These are phyloP conservation scores for Styela plicata DNA, from an alignment of 23 tunicate species.

Conservation along the genomic window DNA sequence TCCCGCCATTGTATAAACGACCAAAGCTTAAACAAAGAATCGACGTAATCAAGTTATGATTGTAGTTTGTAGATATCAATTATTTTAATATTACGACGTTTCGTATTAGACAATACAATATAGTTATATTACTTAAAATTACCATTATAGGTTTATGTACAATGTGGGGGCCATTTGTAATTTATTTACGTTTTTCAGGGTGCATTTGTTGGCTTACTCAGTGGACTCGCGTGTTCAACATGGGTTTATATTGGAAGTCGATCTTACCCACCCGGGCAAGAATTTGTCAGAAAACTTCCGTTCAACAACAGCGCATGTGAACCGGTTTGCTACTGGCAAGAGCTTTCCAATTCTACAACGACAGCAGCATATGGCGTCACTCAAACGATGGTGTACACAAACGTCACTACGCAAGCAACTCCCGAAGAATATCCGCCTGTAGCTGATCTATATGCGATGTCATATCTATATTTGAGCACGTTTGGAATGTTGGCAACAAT, in stretches of 20 bases:
- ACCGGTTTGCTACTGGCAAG: constrained; percentile 15
- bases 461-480: constrained; percentile 49
- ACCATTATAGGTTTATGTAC: too few relatives aligned
- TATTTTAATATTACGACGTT: too few relatives aligned
- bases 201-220: constrained; percentile 38
- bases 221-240: constrained; percentile 11
- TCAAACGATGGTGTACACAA: constrained; percentile 14
- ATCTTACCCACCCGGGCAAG: constrained; percentile 31
- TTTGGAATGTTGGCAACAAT: constrained; percentile 52
- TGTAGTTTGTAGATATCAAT: too few relatives aligned
- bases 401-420: constrained; percentile 11
- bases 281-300: constrained; percentile 37
- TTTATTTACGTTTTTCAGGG: constrained; percentile 25
- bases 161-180: too few relatives aligned
- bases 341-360: constrained; percentile 13
- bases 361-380: background rate
- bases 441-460: constrained; percentile 71
- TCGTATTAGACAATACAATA: too few relatives aligned
- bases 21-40: too few relatives aligned
- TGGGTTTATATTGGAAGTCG: constrained; percentile 49
- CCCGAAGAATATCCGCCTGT: constrained; percentile 44
- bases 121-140: too few relatives aligned
- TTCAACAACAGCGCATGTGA: background rate
- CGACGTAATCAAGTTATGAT: too few relatives aligned
- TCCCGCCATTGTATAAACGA: too few relatives aligned